Evolutionary conservation across 2,797 vertebrate species (phyloP).

Genomic region (Lophura swinhoii): DNA sequence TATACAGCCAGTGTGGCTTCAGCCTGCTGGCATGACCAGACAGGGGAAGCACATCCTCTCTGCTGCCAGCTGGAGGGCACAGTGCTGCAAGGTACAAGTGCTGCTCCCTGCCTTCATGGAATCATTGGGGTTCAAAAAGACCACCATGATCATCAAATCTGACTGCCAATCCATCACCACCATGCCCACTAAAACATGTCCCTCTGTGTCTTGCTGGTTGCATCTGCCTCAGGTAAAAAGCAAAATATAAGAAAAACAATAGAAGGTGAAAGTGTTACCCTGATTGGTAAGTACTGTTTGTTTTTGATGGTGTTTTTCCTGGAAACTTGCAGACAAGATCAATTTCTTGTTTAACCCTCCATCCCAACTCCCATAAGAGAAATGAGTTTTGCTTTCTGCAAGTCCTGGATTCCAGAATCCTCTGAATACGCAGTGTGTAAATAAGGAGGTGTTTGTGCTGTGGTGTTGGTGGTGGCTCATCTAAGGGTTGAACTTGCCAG

Average conservation of each 20-base stretch:
- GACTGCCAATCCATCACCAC: too few species aligned
- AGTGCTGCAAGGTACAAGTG: background rate
- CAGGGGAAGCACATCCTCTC: background rate
- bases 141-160: too few species aligned
- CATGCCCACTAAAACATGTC: too few species aligned
- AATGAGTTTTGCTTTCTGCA: background rate
- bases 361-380: background rate
- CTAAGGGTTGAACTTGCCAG: background rate
- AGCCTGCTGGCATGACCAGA: background rate
- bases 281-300: background rate
- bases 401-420: rapidly evolving
- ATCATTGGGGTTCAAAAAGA: too few species aligned
- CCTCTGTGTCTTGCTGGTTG: background rate
- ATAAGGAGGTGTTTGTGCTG: background rate
- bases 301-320: background rate
- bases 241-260: background rate
- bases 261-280: background rate
- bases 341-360: background rate
- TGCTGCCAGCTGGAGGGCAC: background rate
- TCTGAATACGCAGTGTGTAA: background rate
- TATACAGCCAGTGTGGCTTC: background rate
- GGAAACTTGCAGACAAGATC: background rate
- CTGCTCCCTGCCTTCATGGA: background rate
- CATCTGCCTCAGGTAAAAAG: background rate
- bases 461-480: background rate